These are phyloP conservation scores for Gymnopithys bicolor DNA, from an alignment of 2,797 vertebrate species.

Conservation along the genomic window DNA sequence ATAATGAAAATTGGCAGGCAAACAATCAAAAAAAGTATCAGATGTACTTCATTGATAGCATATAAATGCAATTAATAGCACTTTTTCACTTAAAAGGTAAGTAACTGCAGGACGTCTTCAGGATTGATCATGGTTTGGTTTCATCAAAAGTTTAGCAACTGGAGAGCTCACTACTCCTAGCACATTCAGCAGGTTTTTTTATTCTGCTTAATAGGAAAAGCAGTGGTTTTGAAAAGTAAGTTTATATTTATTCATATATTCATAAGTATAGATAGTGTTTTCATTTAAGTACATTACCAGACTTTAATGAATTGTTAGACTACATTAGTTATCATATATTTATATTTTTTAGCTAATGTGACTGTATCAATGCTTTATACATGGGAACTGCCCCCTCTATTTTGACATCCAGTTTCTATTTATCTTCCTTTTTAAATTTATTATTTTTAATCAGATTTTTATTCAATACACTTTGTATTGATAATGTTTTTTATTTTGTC, in stretches of 20 bases:
- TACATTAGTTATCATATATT: background rate
- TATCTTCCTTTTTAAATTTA: background rate
- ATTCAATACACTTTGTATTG: background rate
- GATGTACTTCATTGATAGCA: constrained; percentile 81
- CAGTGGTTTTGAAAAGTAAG: background rate
- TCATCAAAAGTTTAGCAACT: constrained; percentile 74
- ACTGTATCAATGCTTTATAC: background rate
- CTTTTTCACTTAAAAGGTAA: constrained; percentile 76
- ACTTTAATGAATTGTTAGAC: background rate
- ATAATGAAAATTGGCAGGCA: constrained; percentile 80
- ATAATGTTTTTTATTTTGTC: background rate
- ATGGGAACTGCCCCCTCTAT: background rate
- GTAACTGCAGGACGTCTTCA: constrained; percentile 67
- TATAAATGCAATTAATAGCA: constrained; percentile 83
- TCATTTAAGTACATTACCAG: background rate
- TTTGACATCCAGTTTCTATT: background rate
- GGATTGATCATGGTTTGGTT: constrained; percentile 64
- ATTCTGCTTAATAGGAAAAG: background rate
- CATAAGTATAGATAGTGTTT: background rate
- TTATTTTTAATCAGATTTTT: background rate
- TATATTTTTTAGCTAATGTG: background rate
- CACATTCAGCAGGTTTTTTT: background rate
- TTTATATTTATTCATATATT: background rate
- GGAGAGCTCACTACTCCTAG: background rate
- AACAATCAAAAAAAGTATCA: constrained; percentile 80